These are phyloP conservation scores for Lepus timidus DNA, from an alignment of 2,113 vertebrate species.

Conservation along the genomic window DNA sequence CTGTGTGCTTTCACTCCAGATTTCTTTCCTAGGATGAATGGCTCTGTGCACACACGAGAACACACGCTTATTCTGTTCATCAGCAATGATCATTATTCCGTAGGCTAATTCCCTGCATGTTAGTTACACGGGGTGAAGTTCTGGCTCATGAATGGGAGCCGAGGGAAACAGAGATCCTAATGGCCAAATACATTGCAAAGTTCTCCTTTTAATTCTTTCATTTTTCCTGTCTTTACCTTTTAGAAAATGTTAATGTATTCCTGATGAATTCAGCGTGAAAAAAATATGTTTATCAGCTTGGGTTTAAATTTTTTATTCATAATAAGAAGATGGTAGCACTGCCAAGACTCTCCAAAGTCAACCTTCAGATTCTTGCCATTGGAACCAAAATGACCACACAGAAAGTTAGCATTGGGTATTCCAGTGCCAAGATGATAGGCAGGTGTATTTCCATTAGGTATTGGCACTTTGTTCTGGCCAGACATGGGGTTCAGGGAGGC, in stretches of 20 bases:
- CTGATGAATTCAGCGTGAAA: slow-evolving; percentile 85
- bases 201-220: slow-evolving; percentile 77
- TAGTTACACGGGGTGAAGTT: slow-evolving; percentile 21
- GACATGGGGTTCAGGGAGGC: background rate
- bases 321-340: slow-evolving; percentile 66
- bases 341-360: background rate
- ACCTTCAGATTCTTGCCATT: background rate
- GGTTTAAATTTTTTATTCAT: slow-evolving; percentile 81
- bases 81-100: slow-evolving; percentile 60
- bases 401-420: background rate
- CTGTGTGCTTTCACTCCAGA: slow-evolving; percentile 68
- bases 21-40: slow-evolving; percentile 64
- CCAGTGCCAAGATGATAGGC: background rate
- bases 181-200: slow-evolving; percentile 74
- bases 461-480: background rate
- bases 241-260: slow-evolving; percentile 86
- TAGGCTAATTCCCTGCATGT: slow-evolving; percentile 29
- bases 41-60: slow-evolving; percentile 11
- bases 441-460: background rate
- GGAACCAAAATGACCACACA: slow-evolving; percentile 16
- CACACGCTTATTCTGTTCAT: background rate
- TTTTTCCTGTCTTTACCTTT: slow-evolving; percentile 83
- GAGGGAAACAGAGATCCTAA: slow-evolving; percentile 62
- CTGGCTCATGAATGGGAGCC: slow-evolving; percentile 56
- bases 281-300: slow-evolving; percentile 83